Evolutionary conservation across 1,140 invertebrate species (phyloP).

Genomic region (Cardiocondyla obscurior): DNA sequence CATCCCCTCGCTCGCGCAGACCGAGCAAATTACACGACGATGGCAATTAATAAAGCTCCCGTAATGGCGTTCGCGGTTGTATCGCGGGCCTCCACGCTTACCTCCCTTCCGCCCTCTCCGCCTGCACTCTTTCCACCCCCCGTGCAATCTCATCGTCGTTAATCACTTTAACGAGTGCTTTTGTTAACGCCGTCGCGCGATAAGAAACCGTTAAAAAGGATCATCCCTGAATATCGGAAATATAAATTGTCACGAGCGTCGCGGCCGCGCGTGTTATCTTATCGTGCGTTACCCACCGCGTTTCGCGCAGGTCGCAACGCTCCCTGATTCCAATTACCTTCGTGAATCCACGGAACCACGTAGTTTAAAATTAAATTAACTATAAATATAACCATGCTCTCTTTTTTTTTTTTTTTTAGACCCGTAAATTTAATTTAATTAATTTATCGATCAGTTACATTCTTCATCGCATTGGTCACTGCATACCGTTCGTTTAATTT

Average conservation of each 20-base stretch:
- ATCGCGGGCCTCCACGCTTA: slow-evolving; percentile 61
- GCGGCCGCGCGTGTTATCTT: slow-evolving; percentile 7
- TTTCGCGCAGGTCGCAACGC: not conserved
- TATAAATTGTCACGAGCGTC: slow-evolving; percentile 28
- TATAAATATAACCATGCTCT: not conserved
- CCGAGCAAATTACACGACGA: slow-evolving; percentile 81
- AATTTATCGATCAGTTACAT: not conserved
- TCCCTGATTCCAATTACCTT: not conserved
- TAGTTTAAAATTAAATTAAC: not conserved
- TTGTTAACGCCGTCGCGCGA: slow-evolving; percentile 77
- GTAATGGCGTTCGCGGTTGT: slow-evolving; percentile 77
- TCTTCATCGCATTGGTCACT: not conserved
- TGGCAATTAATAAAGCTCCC: slow-evolving; percentile 83
- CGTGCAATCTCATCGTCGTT: slow-evolving; percentile 76
- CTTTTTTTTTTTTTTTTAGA: not conserved
- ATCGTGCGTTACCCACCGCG: not conserved
- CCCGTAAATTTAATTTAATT: not conserved
- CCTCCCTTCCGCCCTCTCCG: not conserved
- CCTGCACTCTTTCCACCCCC: not conserved
- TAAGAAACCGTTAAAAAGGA: slow-evolving; percentile 57
- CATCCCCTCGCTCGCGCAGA: slow-evolving; percentile 6
- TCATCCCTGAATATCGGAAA: not conserved
- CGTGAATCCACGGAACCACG: not conserved
- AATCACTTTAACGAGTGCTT: slow-evolving; percentile 83
- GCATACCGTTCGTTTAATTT: not conserved